These are phyloP conservation scores for Torymus aiolomorphi DNA, from an alignment of 2,888 invertebrate genomes.

Conservation along the genomic window DNA sequence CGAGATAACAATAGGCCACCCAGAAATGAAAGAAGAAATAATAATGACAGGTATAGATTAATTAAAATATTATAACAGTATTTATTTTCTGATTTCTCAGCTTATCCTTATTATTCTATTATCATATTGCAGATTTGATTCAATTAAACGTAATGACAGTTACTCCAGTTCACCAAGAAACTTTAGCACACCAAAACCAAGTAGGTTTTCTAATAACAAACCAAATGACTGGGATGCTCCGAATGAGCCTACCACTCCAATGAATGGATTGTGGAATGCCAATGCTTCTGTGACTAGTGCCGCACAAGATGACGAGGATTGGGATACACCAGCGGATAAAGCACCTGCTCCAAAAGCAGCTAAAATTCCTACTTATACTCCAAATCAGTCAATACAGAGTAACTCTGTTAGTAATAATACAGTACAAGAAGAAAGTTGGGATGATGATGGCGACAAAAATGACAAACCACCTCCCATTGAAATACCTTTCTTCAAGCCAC, in stretches of 20 bases:
- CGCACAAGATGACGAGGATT: constrained; percentile 40
- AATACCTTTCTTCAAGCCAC: constrained; percentile 29
- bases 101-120: no score
- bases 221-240: constrained; percentile 56
- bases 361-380: constrained; percentile 20
- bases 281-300: constrained; percentile 18
- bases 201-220: constrained; percentile 22
- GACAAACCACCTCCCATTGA: constrained; percentile 3
- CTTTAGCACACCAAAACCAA: constrained; percentile 35
- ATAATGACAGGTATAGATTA: constrained; percentile 22
- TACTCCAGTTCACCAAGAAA: constrained; percentile 27
- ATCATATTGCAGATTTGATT: constrained; percentile 42
- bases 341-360: constrained; percentile 22
- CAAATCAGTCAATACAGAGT: constrained; percentile 2
- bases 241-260: constrained; percentile 5
- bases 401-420: background rate
- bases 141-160: constrained; percentile 18
- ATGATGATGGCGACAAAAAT: background rate
- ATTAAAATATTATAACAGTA: background rate
- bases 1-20: constrained; percentile 32
- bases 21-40: constrained; percentile 32
- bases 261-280: constrained; percentile 48
- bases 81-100: background rate
- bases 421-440: constrained; percentile 40
- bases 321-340: constrained; percentile 29